A percentile compares a stretch with the other conserved stretches of the same genome.
Conservation (phyloP, 2,888 invertebrate genomes). For the Drosophila phalerata region DNA sequence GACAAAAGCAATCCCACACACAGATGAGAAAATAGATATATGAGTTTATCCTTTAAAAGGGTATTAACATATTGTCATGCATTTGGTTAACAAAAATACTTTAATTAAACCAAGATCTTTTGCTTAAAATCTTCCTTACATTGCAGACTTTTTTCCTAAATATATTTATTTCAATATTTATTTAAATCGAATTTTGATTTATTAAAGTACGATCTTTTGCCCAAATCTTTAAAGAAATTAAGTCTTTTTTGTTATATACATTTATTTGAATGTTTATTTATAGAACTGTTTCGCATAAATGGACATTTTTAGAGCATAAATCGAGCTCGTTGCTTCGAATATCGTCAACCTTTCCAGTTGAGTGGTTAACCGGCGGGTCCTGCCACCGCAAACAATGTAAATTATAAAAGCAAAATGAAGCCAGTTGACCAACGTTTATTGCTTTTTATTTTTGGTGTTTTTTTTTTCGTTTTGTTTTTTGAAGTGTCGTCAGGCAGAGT, state of each 20-base stretch:
- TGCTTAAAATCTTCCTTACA: neutral
- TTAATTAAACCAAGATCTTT: neutral
- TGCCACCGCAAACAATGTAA: constrained; percentile 74
- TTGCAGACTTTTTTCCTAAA: neutral
- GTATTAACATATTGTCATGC: constrained; percentile 20
- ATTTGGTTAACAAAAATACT: neutral
- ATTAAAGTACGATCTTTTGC: too few species aligned
- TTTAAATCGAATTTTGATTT: too few species aligned
- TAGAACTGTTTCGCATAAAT: neutral
- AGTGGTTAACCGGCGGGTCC: constrained; percentile 28
- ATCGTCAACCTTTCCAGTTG: constrained; percentile 44
- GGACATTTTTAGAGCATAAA: constrained; percentile 14
- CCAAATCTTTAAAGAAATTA: too few species aligned
- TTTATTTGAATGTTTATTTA: constrained; percentile 6
- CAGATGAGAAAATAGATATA: constrained; percentile 21
- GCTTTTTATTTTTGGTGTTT: constrained; percentile 16
- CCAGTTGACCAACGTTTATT: constrained; percentile 53
- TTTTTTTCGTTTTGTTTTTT: constrained; percentile 28
- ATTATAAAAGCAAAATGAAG: constrained; percentile 76
- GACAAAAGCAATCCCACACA: neutral
- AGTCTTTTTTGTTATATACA: neutral
- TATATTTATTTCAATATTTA: neutral
- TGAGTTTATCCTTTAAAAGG: neutral
- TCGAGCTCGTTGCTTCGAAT: constrained; percentile 17
- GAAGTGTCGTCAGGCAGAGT: constrained; percentile 63